Conservation (phyloP, 2,888 invertebrate genomes). For the Nephrotoma guestfalica region DNA sequence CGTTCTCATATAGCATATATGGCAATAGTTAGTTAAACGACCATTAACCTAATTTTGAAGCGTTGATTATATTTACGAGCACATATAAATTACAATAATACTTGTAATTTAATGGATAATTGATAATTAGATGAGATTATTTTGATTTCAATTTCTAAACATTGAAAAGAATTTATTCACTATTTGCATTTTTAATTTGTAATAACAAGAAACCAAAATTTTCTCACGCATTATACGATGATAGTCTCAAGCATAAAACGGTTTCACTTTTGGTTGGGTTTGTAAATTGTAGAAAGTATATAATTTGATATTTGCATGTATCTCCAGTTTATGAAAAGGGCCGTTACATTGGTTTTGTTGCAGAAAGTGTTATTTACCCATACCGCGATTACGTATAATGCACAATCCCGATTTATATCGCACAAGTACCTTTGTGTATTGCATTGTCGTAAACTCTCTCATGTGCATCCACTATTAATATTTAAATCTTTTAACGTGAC, state of each 20-base stretch:
- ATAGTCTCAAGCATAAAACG: neutral
- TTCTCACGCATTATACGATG: neutral
- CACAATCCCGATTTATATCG: neutral
- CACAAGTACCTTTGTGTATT: neutral
- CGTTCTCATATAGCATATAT: neutral
- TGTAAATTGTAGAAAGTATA: neutral
- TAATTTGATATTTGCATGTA: neutral
- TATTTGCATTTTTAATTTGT: neutral
- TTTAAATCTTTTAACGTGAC: neutral
- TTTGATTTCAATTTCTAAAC: neutral
- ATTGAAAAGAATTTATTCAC: neutral
- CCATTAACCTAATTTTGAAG: neutral
- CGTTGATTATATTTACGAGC: neutral
- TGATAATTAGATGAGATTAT: neutral
- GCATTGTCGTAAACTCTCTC: neutral
- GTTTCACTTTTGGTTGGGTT: neutral
- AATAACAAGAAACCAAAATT: neutral
- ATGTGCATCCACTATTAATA: neutral
- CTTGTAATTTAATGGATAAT: neutral
- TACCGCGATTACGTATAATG: neutral
- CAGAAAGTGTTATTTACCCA: neutral
- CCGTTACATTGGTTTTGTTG: neutral
- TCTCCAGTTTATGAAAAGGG: neutral
- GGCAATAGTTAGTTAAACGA: neutral
- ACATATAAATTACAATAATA: neutral